Percentiles rank a stretch among this genome's conserved stretches.
These are phyloP conservation scores for Micrastur ruficollis DNA, from an alignment of 2,797 vertebrate genomes.

Conservation along the genomic window DNA sequence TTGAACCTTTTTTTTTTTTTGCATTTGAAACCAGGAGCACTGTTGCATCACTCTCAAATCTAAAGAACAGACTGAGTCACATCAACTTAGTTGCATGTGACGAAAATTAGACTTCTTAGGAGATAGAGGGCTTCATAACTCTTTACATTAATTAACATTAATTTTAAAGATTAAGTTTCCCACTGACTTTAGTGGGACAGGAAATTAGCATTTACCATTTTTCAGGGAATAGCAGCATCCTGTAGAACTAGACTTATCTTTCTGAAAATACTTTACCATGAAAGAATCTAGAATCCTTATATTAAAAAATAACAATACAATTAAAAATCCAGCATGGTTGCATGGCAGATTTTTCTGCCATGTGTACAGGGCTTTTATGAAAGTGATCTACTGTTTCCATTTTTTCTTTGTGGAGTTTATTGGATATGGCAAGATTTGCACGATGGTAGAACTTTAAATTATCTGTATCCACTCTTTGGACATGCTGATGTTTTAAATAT, in stretches of 20 bases:
- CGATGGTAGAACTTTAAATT: background rate
- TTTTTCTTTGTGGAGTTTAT: background rate
- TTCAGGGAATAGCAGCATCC: background rate
- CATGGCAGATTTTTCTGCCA: background rate
- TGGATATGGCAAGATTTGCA: background rate
- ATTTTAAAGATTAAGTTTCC: background rate
- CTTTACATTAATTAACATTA: background rate
- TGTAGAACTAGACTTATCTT: background rate
- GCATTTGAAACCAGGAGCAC: background rate
- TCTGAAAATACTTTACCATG: background rate
- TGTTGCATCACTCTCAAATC: background rate
- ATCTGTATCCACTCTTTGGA: background rate
- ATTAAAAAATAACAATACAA: background rate
- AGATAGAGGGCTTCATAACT: background rate
- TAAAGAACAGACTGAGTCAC: background rate
- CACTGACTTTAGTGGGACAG: background rate
- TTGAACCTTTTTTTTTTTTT: background rate
- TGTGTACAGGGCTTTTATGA: background rate
- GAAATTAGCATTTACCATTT: background rate
- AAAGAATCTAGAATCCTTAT: background rate
- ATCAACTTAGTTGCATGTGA: background rate
- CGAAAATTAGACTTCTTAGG: background rate
- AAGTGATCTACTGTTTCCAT: background rate
- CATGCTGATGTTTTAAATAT: background rate
- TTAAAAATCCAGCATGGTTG: background rate